Base-by-base conservation (phyloP, 2,113 vertebrate species). In the Etheostoma spectabile region DNA sequence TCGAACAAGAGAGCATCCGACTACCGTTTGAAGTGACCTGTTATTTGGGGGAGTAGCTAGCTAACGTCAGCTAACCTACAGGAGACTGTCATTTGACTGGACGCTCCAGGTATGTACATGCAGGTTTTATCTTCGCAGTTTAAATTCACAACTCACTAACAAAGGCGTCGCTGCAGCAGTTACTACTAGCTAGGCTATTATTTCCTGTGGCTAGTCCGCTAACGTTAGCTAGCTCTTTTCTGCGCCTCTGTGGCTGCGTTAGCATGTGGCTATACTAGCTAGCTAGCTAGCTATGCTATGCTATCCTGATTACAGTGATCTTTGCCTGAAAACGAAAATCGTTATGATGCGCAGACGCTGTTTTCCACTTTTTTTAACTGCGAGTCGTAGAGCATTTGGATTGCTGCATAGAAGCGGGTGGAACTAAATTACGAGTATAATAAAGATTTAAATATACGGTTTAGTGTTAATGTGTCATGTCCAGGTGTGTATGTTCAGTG, bases 231-330 rank as follows among this genome's bases (percentile, higher is more conserved):
- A 70, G 64, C 70, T 56, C 51, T 45, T 30, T 42, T 33, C 62
- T 71, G 60, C 57, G 49, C 10, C 49, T 66, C 66, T 1, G n/a
- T 64, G 75, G 74, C 62, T 73, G 74, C 27, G 61, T 63, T 91
- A 90, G 92, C 82, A 73, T 27, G 46, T 15, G 46, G 91, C 88
- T 86, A 88, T 30, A 86, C 71, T 91, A 92, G 56, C 49, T 46
- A 22, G 89, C 92, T 89, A 27, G 87, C 71, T 91, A 92, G 56
- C 49, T 46, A 22, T n/a, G 89, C 91, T 89, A 89, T 46, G 52
- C 46, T 19, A 59, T 22, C 65, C 59, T 78, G 85, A 77, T 87
- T 80, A 73, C 86, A 22, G 42, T 52, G 88, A 84, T 90, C 76
- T 83, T 87, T 77, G 79, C 76, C 33, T 74, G 60, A 30, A 86